Base-by-base conservation (phyloP, 2,888 invertebrate genomes). In the Synergus japonicus region DNA sequence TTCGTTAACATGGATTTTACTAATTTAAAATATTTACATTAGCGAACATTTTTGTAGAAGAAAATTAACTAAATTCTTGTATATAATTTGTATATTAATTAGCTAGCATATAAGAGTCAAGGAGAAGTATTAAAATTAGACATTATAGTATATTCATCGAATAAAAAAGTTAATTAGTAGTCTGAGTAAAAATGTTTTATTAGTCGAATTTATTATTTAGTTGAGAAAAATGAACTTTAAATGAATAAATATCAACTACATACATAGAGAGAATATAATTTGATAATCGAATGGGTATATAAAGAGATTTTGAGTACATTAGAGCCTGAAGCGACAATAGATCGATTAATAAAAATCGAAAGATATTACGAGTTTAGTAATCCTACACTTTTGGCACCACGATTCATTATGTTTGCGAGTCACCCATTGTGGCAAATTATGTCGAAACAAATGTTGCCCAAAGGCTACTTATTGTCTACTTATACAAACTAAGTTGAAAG, bases 391-490 rank as follows among this genome's bases (percentile, higher is more conserved):
- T 76, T 46, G 79, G 76, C 67, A 67, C 13, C 13, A 22, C 46
- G 22, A 22, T 86, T 84, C 86, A 88, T 88, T 86, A 86, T 86
- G 85, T 88, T 87, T 87, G 87, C 86, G 83, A 84, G 83, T 54
- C 69, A 18, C 18, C 44, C 87, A 87, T 88, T 84, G 86, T 85
- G 87, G 87, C 87, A 87, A 88, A 88, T 88, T 88, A 89, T 88
- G 84, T 81, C 85, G 85, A 86, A 87, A 87, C 86, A 86, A 88
- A 88, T 88, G 84, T 67, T 85, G 81, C 84, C 80, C 86, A 86
- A 83, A 83, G 67, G 86, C 85, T 85, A 87, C 86, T 85, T 88
- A 87, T 87, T 87, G 87, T 87, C 86, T 87, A 87, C 87, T 86
- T 86, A 86, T 22, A 46, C 44, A 67, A 18, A 44, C 13, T 67